Evolutionary conservation across 2,797 vertebrate species (phyloP).

Genomic region (Gobionotothen gibberifrons): DNA sequence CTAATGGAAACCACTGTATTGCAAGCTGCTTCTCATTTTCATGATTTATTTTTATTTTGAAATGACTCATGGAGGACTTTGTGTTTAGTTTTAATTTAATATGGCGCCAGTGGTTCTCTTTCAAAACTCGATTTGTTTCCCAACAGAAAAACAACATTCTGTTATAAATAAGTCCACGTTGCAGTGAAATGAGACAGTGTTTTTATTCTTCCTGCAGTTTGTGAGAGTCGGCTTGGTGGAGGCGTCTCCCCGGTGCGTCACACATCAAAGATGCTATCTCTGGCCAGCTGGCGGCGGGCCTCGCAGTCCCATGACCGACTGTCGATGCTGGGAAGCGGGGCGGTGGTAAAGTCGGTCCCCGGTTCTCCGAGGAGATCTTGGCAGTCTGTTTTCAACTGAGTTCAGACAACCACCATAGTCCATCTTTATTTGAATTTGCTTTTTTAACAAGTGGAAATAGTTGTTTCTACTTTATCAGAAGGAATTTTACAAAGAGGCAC

Average conservation of each 20-base stretch:
- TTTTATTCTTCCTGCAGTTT: constrained; percentile 30
- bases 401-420: constrained; percentile 18
- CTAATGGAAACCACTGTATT: not conserved
- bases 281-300: constrained; percentile 69
- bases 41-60: not conserved
- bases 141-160: not conserved
- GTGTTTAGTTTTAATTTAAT: not conserved
- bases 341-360: constrained; percentile 29
- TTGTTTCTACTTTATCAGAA: not conserved
- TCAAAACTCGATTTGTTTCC: constrained; percentile 4
- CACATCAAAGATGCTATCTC: constrained; percentile 59
- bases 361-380: constrained; percentile 53
- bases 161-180: constrained; percentile 29
- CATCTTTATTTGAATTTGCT: not conserved
- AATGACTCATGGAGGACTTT: not conserved
- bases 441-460: constrained; percentile 1
- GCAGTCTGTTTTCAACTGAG: constrained; percentile 53
- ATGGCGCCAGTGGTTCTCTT: not conserved
- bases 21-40: not conserved
- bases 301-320: constrained; percentile 69
- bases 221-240: constrained; percentile 9
- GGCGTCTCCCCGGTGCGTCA: constrained; percentile 58
- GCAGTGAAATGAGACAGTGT: constrained; percentile 25
- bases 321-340: constrained; percentile 51
- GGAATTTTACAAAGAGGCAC: not conserved